Conservation (phyloP, 2,797 vertebrate species). For the Phyllotis vaccarum region DNA sequence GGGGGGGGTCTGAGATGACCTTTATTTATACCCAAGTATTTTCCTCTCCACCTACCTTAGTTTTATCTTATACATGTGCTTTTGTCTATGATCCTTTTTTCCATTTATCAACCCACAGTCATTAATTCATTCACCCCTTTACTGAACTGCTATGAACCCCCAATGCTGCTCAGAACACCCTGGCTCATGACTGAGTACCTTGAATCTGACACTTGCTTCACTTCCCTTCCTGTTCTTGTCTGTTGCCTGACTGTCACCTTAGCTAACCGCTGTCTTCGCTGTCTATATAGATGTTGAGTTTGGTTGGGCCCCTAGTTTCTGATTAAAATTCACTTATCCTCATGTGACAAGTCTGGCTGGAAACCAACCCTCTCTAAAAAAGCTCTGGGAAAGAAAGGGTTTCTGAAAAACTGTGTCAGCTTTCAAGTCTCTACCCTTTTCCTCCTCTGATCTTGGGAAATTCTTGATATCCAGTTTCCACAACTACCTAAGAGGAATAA, state of each 20-base stretch:
- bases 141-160: neutral
- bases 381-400: neutral
- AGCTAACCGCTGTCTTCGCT: neutral
- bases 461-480: neutral
- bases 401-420: constrained; percentile 16
- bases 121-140: neutral
- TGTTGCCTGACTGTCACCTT: neutral
- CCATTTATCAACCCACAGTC: neutral
- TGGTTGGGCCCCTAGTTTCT: neutral
- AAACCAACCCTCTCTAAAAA: neutral
- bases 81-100: neutral
- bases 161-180: neutral
- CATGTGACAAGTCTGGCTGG: neutral
- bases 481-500: neutral
- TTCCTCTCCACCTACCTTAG: neutral
- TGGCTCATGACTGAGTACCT: neutral
- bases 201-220: constrained; percentile 20
- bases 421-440: neutral
- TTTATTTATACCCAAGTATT: neutral
- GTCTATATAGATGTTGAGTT: neutral
- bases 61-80: neutral
- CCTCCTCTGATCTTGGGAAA: neutral
- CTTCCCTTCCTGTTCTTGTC: neutral
- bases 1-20: neutral
- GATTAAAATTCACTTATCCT: neutral